Conservation (phyloP, 2,797 vertebrate genomes). For the Varecia variegata region DNA sequence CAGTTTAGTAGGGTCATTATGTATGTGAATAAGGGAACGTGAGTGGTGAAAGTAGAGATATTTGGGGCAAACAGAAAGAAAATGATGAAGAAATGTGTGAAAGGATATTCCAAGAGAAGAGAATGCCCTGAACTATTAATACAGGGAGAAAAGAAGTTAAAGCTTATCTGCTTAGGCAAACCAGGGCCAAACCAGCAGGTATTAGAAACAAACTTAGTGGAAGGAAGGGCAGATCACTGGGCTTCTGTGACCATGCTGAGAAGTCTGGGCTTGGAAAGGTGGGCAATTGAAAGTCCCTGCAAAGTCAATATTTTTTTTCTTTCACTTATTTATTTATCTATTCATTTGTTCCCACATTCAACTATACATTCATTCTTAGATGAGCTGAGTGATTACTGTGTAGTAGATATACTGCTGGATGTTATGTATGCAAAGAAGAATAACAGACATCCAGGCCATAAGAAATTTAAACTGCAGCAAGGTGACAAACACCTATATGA, state of each 20-base stretch:
- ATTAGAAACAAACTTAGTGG: background rate
- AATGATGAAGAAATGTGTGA: background rate
- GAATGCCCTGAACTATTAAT: background rate
- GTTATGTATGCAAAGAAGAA: background rate
- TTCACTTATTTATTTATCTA: background rate
- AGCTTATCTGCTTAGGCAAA: background rate
- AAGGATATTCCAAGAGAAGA: background rate
- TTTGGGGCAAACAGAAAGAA: background rate
- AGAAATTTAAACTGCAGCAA: background rate
- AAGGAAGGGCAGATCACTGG: background rate
- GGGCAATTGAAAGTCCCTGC: background rate
- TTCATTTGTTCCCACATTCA: background rate
- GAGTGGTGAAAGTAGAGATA: background rate
- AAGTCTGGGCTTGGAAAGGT: background rate
- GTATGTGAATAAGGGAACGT: background rate
- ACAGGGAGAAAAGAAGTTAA: background rate
- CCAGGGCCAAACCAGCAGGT: background rate
- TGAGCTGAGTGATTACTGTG: background rate
- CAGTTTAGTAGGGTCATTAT: background rate
- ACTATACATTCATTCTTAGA: background rate
- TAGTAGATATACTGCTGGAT: background rate
- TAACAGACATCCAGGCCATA: background rate
- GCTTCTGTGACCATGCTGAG: background rate
- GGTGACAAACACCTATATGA: background rate
- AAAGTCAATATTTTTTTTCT: background rate